Conservation (phyloP, 1,140 invertebrate genomes). For the Bombus huntii region DNA sequence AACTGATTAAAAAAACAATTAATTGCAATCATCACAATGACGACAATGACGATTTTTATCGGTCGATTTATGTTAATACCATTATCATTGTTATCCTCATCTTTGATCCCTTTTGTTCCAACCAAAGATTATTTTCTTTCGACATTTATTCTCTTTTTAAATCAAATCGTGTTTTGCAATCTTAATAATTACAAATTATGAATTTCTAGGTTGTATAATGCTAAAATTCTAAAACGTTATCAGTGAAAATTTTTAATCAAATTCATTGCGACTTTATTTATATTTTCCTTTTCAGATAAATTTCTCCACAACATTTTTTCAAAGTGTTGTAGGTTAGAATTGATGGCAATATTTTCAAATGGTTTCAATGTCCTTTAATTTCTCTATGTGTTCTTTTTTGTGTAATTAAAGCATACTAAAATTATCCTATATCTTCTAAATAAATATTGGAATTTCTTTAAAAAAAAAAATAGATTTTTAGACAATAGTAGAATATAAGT, state of each 20-base stretch:
- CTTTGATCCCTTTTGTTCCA: background rate
- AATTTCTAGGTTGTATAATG: background rate
- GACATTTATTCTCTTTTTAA: background rate
- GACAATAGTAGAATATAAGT: background rate
- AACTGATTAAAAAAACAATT: slow-evolving; percentile 35
- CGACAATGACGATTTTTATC: slow-evolving; percentile 27
- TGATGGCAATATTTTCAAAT: background rate
- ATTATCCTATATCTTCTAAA: background rate
- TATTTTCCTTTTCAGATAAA: background rate
- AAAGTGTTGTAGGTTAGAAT: slow-evolving; percentile 1
- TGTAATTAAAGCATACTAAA: background rate
- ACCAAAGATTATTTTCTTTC: background rate
- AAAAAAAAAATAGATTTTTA: background rate
- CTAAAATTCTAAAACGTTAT: background rate
- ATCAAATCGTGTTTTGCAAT: background rate
- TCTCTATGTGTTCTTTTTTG: background rate
- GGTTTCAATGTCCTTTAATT: background rate
- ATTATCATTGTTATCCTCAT: slow-evolving; percentile 3
- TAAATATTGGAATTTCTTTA: background rate
- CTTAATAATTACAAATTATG: slow-evolving; percentile 7
- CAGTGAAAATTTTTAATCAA: background rate
- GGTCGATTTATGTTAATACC: slow-evolving; percentile 6
- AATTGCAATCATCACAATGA: slow-evolving; percentile 31
- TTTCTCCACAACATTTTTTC: background rate
- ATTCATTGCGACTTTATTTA: background rate